A percentile compares a stretch with the other conserved stretches of the same genome.
Conservation (phyloP, 2,888 invertebrate species). For the Lathronympha strigana region DNA sequence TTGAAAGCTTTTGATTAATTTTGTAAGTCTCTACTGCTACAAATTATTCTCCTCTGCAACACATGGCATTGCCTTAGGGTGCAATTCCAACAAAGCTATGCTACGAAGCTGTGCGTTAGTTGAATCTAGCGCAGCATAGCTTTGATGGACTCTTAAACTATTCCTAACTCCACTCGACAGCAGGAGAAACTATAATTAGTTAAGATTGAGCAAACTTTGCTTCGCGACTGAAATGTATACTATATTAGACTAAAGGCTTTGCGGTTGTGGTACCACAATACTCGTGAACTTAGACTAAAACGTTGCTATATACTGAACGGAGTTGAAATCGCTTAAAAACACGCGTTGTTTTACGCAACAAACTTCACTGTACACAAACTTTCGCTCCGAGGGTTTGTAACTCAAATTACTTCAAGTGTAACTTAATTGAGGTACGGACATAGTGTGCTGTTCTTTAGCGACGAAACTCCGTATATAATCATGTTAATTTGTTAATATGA, state of each 20-base stretch:
- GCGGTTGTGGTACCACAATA: conserved; percentile 68
- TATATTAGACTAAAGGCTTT: conserved; percentile 42
- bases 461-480: conserved; percentile 9
- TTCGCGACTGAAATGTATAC: neutral
- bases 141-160: no score
- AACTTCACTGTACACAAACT: neutral
- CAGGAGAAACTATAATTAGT: neutral
- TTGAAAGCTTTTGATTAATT: no score
- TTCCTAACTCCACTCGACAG: neutral
- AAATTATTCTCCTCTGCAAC: no score
- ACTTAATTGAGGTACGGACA: neutral
- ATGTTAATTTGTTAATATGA: neutral
- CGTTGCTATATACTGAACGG: conserved; percentile 5
- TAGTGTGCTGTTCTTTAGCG: conserved; percentile 8
- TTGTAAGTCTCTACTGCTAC: no score
- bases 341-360: conserved; percentile 1
- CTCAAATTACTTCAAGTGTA: conserved; percentile 4
- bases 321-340: conserved; percentile 25
- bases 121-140: no score
- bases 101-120: no score
- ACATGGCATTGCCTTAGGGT: no score
- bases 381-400: conserved; percentile 7
- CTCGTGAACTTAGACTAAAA: conserved; percentile 22
- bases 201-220: neutral
- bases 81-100: no score